A percentile compares a stretch with the other conserved stretches of the same genome.
These are phyloP conservation scores for Echinarachnius parma DNA, from an alignment of 53 echinoderm and acorn worm genomes.

Conservation along the genomic window DNA sequence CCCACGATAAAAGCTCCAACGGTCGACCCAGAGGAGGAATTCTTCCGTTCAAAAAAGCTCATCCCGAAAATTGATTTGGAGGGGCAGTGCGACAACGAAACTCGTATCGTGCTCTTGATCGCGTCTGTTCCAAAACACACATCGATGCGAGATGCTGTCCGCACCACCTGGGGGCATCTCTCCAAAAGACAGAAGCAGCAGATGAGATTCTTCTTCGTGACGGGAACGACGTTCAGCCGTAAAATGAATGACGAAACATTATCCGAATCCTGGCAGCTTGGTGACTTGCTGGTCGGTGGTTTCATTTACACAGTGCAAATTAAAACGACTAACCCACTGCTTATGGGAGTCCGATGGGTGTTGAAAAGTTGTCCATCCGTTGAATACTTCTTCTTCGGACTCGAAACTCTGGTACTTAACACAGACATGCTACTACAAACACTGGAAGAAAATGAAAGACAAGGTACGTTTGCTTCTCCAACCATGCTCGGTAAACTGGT, in stretches of 20 bases:
- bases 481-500: slow-evolving; percentile 21
- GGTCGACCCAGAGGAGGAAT: no score
- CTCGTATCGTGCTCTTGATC: background rate
- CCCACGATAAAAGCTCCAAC: no score
- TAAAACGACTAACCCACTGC: slow-evolving; percentile 16
- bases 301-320: slow-evolving; percentile 1
- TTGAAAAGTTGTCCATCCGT: slow-evolving; percentile 10
- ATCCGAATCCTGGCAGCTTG: background rate
- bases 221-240: background rate
- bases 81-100: background rate
- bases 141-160: slow-evolving; percentile 17
- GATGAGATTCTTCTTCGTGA: slow-evolving; percentile 16
- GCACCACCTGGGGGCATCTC: slow-evolving; percentile 15
- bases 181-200: no score
- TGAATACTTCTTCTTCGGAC: slow-evolving; percentile 7
- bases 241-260: background rate
- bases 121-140: background rate
- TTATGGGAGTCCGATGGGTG: slow-evolving; percentile 11
- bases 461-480: slow-evolving; percentile 1
- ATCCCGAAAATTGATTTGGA: no score
- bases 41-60: no score
- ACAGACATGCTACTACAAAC: background rate
- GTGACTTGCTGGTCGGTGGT: slow-evolving; percentile 11
- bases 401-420: slow-evolving; percentile 1
- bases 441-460: slow-evolving; percentile 9